phyloP scores from a whole-genome alignment of 2,113 vertebrate genomes.

The Cricetomys ansorgei region DNA sequence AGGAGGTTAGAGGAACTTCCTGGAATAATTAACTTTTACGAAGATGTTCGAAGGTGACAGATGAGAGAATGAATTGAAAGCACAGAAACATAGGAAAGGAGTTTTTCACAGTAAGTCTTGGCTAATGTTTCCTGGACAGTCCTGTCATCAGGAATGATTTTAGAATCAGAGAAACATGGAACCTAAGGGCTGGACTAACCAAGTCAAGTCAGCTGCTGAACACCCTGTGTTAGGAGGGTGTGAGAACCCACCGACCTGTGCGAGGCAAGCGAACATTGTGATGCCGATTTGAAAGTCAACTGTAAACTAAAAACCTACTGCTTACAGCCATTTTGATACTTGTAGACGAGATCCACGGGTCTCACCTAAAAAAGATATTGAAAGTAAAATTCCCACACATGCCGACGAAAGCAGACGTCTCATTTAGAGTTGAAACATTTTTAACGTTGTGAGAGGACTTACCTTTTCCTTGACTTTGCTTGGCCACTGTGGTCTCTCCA shows the following conservation, averaged over 20 bases:
- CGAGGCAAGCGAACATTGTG: neutral
- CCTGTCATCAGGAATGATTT: neutral
- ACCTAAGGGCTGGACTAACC: neutral
- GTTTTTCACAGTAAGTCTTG: neutral
- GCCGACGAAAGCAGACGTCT: neutral
- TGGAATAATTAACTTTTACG: slow-evolving; percentile 21
- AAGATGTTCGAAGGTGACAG: neutral
- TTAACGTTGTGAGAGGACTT: neutral
- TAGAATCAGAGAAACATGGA: neutral
- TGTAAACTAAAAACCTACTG: neutral
- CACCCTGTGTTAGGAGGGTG: neutral
- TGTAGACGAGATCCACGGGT: neutral
- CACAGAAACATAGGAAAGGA: neutral
- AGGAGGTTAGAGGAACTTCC: neutral
- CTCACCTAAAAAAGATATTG: neutral
- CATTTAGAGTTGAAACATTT: neutral
- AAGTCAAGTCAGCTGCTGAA: neutral
- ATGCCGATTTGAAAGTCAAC: neutral
- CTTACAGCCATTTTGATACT: neutral
- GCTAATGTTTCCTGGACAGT: neutral
- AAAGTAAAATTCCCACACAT: neutral
- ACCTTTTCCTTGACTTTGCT: neutral
- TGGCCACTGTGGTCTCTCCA: neutral
- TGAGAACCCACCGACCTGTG: neutral
- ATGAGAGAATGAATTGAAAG: slow-evolving; percentile 3